These are phyloP conservation scores for Phyllotreta cruciferae DNA, from an alignment of 2,888 invertebrate genomes.

Conservation along the genomic window DNA sequence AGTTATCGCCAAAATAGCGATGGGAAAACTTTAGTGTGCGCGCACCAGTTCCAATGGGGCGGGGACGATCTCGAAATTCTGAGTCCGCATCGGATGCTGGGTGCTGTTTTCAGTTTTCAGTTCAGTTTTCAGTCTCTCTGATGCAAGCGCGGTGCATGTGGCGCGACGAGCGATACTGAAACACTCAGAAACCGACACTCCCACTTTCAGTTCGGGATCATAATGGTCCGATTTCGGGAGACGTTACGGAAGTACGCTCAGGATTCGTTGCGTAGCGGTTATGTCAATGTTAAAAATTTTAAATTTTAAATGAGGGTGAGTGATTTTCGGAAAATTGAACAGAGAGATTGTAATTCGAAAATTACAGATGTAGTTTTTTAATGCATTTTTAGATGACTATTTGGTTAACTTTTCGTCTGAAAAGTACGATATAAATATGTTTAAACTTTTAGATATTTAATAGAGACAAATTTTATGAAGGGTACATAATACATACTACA, in stretches of 20 bases:
- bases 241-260: slow-evolving; percentile 13
- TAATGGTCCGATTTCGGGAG: slow-evolving; percentile 14
- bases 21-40: slow-evolving; percentile 32
- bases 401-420: background rate
- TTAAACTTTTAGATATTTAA: too few relatives aligned
- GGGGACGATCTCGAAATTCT: slow-evolving; percentile 50
- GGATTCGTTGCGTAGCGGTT: background rate
- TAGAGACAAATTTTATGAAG: too few relatives aligned
- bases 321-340: slow-evolving; percentile 19
- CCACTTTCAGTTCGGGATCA: slow-evolving; percentile 39
- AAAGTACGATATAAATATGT: background rate
- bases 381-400: too few relatives aligned
- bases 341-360: background rate
- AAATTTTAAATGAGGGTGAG: slow-evolving; percentile 26
- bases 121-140: slow-evolving; percentile 31
- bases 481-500: too few relatives aligned
- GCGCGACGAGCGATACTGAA: slow-evolving; percentile 37
- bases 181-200: slow-evolving; percentile 43
- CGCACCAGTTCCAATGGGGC: slow-evolving; percentile 42
- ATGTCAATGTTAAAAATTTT: slow-evolving; percentile 3
- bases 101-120: too few relatives aligned
- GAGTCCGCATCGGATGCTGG: slow-evolving; percentile 51
- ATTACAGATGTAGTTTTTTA: too few relatives aligned
- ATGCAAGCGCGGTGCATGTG: slow-evolving; percentile 19
- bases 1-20: slow-evolving; percentile 15